Percentiles rank a stretch among this genome's conserved stretches.
Conservation (phyloP, 2,888 invertebrate genomes). For the Microplitis deprimator region DNA sequence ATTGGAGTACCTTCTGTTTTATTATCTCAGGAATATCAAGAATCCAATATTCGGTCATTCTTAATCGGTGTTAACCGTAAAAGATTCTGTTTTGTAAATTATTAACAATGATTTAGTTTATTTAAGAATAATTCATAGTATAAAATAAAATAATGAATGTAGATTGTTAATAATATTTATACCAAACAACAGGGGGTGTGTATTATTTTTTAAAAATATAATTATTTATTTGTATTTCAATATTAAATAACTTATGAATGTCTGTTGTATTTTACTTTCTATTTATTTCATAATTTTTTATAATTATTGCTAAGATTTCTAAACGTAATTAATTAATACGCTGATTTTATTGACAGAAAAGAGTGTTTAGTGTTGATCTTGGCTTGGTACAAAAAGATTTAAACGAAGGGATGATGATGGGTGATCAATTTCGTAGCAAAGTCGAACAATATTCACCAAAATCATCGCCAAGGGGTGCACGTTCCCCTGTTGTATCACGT, state of each 20-base stretch:
- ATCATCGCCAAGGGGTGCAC: slow-evolving; percentile 92
- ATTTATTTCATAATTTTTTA: slow-evolving; percentile 11
- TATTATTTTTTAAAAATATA: not conserved
- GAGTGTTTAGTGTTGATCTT: not conserved
- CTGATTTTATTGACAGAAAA: not conserved
- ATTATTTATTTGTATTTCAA: not conserved
- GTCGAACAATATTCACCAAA: slow-evolving; percentile 96
- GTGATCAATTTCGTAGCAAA: slow-evolving; percentile 89
- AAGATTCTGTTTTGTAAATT: not conserved
- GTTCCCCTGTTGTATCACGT: slow-evolving; percentile 95
- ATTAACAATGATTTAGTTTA: not conserved
- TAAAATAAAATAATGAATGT: not conserved
- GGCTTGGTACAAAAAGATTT: slow-evolving; percentile 43
- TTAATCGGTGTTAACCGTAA: not conserved
- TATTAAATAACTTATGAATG: not conserved
- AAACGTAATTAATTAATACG: not conserved
- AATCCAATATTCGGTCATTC: not conserved
- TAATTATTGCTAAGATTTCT: not conserved
- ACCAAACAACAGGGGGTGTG: not conserved
- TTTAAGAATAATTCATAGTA: not conserved
- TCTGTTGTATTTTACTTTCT: not conserved
- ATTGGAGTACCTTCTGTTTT: not conserved
- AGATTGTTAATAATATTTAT: not conserved
- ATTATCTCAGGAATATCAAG: not conserved
- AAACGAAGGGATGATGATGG: slow-evolving; percentile 85